Conservation (phyloP, 35 echinoderm and acorn worm genomes). For the Chiridota heheva region DNA sequence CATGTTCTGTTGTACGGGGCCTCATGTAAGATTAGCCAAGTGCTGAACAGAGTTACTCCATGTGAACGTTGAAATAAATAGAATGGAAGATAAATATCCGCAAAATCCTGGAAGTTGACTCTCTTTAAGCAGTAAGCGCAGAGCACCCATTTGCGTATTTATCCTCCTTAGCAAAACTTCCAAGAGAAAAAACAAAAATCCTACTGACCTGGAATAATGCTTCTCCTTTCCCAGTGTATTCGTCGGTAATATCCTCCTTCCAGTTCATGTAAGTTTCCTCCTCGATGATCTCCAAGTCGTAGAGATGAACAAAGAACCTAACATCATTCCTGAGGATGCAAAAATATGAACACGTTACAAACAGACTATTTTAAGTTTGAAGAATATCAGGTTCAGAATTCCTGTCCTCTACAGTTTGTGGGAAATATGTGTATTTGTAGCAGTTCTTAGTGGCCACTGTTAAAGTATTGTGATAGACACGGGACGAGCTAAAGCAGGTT, state of each 20-base stretch:
- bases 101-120: not conserved
- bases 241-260: conserved; percentile 97
- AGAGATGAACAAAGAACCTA: conserved; percentile 96
- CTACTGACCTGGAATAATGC: conserved; percentile 85
- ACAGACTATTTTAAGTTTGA: too few species aligned
- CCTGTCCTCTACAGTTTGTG: too few species aligned
- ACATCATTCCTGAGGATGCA: conserved; percentile 77
- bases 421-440: too few species aligned
- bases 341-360: not conserved
- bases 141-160: not conserved
- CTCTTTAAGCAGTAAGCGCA: not conserved
- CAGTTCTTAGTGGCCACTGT: too few species aligned
- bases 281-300: conserved; percentile 93
- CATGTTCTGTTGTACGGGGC: not conserved
- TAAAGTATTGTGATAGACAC: too few species aligned
- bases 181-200: not conserved
- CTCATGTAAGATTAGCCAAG: too few species aligned
- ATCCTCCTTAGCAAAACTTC: not conserved
- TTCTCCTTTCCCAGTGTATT: conserved; percentile 91
- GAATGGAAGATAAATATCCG: not conserved
- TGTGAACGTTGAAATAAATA: not conserved
- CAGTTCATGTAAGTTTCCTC: conserved; percentile 92
- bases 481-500: too few species aligned
- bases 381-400: too few species aligned
- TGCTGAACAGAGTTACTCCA: too few species aligned